A percentile compares a stretch with the other conserved stretches of the same genome.
Evolutionary conservation across 1,140 invertebrate genomes (phyloP).

Genomic region (Plutomurus gul): DNA sequence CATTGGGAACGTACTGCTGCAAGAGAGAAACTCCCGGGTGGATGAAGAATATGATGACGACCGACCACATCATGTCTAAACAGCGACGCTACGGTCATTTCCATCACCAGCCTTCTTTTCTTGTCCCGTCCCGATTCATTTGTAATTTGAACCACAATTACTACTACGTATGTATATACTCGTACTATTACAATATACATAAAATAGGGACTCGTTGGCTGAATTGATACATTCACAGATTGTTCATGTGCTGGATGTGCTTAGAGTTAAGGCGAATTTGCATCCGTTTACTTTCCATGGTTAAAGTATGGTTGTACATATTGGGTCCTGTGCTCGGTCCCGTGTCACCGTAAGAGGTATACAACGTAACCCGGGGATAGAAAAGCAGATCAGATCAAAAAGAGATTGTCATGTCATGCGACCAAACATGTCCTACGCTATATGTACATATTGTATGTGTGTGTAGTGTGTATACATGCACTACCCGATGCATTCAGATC

Average conservation of each 20-base stretch:
- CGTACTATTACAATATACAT: neutral
- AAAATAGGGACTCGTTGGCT: neutral
- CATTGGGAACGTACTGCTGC: no score
- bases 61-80: slow-evolving; percentile 30
- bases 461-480: neutral
- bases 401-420: neutral
- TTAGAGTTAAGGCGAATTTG: neutral
- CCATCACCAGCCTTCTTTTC: neutral
- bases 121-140: neutral
- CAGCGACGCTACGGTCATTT: neutral
- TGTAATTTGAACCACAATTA: neutral
- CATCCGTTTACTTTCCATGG: neutral
- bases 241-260: no score
- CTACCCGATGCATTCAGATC: neutral
- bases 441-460: neutral
- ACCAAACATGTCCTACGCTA: neutral
- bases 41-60: neutral
- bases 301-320: neutral
- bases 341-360: neutral
- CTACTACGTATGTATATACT: neutral
- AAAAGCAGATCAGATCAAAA: neutral
- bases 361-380: slow-evolving; percentile 5
- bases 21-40: slow-evolving; percentile 9
- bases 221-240: neutral
- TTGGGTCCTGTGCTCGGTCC: neutral